A percentile compares a stretch with the other conserved stretches of the same genome.
These are phyloP conservation scores for Andricus grossulariae DNA, from an alignment of 1,140 invertebrate species.

Conservation along the genomic window DNA sequence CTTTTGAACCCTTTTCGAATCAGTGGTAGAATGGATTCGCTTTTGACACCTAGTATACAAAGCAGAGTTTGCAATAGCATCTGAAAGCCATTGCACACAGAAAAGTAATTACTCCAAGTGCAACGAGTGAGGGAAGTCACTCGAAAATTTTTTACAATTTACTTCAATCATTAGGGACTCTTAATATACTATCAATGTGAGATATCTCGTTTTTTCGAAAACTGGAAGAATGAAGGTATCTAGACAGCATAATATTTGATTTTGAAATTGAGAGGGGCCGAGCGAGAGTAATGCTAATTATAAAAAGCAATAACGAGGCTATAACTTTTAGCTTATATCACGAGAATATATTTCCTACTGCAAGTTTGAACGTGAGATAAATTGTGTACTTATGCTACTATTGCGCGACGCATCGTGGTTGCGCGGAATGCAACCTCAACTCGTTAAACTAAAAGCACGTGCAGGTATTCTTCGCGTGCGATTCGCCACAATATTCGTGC, in stretches of 20 bases:
- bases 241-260: neutral
- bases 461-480: slow-evolving; percentile 55
- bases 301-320: slow-evolving; percentile 17
- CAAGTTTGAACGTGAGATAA: slow-evolving; percentile 46
- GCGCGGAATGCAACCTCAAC: slow-evolving; percentile 53
- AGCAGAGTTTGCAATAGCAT: slow-evolving; percentile 40
- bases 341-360: slow-evolving; percentile 22
- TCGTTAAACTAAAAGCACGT: slow-evolving; percentile 56
- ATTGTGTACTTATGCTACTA: slow-evolving; percentile 48
- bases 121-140: neutral
- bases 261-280: slow-evolving; percentile 14
- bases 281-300: slow-evolving; percentile 26
- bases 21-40: slow-evolving; percentile 50
- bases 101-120: slow-evolving; percentile 20
- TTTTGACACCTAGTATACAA: slow-evolving; percentile 48
- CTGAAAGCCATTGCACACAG: slow-evolving; percentile 28
- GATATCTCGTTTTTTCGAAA: neutral
- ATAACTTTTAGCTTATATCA: slow-evolving; percentile 27
- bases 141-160: slow-evolving; percentile 13
- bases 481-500: slow-evolving; percentile 49
- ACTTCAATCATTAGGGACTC: neutral
- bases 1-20: slow-evolving; percentile 56
- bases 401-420: slow-evolving; percentile 48
- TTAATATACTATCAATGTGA: too few species aligned
- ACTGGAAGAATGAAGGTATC: neutral